Conservation (phyloP, 2,113 vertebrate species). For the Rutilus rutilus region DNA sequence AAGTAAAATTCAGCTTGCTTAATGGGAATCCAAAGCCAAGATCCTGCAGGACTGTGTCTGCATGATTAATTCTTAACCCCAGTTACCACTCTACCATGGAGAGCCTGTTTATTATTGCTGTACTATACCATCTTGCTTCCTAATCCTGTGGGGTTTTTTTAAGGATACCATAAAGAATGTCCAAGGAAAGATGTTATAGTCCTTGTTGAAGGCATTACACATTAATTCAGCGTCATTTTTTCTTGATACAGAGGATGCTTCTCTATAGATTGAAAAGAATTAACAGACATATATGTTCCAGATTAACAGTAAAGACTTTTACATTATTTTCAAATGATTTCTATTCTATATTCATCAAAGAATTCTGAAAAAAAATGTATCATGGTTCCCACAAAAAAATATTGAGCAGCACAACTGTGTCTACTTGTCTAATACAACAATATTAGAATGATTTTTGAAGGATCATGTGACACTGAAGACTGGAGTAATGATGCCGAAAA, state of each 20-base stretch:
- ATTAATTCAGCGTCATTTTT: not conserved
- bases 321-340: not conserved
- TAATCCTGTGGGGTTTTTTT: not conserved
- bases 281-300: not conserved
- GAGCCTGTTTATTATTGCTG: conserved; percentile 13
- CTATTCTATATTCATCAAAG: not conserved
- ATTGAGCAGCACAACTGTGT: not conserved
- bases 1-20: not conserved
- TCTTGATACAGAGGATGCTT: not conserved
- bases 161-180: too few species aligned
- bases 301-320: not conserved
- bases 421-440: too few species aligned
- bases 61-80: conserved; percentile 25
- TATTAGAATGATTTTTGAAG: not conserved
- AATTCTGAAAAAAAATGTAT: too few species aligned
- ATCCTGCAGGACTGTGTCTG: not conserved
- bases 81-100: not conserved
- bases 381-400: not conserved
- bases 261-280: not conserved
- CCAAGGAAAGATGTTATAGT: not conserved
- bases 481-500: not conserved
- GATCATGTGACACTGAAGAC: not conserved
- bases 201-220: not conserved
- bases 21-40: not conserved
- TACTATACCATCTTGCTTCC: not conserved